phyloP scores from a whole-genome alignment of 2,113 vertebrate species.

The Apteryx mantelli region DNA sequence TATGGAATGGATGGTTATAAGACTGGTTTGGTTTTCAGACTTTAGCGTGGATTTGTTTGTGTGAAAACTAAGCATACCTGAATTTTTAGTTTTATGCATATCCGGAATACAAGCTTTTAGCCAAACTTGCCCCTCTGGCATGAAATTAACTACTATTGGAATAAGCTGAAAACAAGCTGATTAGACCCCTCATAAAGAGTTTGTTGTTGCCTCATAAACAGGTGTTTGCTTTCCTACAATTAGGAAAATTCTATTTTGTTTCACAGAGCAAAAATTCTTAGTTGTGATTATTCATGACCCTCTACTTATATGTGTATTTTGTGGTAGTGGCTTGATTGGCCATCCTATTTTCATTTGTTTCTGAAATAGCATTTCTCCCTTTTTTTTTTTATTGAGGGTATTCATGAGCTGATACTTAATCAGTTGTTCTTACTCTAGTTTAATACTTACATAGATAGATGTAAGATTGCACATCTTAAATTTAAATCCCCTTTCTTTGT shows the following conservation, averaged over 20 bases:
- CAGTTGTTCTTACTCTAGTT: background rate
- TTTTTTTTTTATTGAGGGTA: background rate
- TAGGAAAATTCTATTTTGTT: background rate
- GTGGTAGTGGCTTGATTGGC: background rate
- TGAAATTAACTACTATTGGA: background rate
- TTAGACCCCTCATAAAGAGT: constrained; percentile 7
- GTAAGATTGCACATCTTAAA: background rate
- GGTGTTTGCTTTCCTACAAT: constrained; percentile 1
- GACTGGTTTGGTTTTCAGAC: background rate
- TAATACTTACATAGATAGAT: constrained; percentile 17
- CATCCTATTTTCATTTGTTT: background rate
- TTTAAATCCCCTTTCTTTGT: background rate
- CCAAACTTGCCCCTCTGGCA: background rate
- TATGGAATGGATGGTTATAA: background rate
- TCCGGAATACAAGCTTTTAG: background rate
- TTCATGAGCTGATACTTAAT: background rate
- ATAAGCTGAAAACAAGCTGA: background rate
- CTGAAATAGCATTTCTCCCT: background rate
- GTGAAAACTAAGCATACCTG: background rate
- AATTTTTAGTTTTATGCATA: background rate
- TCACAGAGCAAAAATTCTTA: background rate
- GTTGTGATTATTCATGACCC: background rate
- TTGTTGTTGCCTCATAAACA: constrained; percentile 25
- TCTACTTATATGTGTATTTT: background rate
- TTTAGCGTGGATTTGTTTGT: background rate